A percentile compares a stretch with the other conserved stretches of the same genome.
Conservation (phyloP, 1,140 invertebrate species). For the Palaemon carinicauda region DNA sequence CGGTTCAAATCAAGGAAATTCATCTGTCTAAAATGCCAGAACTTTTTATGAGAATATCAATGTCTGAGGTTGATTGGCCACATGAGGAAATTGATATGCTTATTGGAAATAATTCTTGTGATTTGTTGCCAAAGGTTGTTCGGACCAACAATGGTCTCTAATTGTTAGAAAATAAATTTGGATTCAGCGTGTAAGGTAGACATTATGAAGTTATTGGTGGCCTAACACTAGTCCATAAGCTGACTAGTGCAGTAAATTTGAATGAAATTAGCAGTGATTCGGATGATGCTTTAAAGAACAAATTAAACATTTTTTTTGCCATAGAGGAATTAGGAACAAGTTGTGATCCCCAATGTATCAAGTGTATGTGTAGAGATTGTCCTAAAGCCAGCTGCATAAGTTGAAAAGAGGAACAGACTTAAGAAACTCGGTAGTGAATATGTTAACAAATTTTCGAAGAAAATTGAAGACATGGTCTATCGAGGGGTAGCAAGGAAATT, state of each 20-base stretch:
- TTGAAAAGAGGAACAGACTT: not conserved
- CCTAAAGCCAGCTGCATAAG: not conserved
- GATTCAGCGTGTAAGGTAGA: not conserved
- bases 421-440: not conserved
- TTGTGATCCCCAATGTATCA: too few species aligned
- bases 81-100: not conserved
- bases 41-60: not conserved
- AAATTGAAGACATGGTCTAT: slow-evolving; percentile 1
- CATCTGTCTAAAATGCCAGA: not conserved
- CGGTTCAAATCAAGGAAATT: not conserved
- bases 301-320: too few species aligned
- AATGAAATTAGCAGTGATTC: too few species aligned
- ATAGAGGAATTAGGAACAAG: too few species aligned
- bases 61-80: not conserved
- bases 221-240: too few species aligned
- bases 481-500: not conserved
- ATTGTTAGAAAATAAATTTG: not conserved
- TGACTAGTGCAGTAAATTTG: too few species aligned
- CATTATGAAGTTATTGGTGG: not conserved
- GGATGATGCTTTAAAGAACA: too few species aligned
- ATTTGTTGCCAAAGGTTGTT: not conserved
- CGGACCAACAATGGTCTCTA: not conserved
- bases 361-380: not conserved
- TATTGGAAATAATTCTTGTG: slow-evolving; percentile 1
- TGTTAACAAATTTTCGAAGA: not conserved